A percentile compares a stretch with the other conserved stretches of the same genome.
Evolutionary conservation across 2,113 vertebrate species (phyloP).

Genomic region (Heterochromis multidens): DNA sequence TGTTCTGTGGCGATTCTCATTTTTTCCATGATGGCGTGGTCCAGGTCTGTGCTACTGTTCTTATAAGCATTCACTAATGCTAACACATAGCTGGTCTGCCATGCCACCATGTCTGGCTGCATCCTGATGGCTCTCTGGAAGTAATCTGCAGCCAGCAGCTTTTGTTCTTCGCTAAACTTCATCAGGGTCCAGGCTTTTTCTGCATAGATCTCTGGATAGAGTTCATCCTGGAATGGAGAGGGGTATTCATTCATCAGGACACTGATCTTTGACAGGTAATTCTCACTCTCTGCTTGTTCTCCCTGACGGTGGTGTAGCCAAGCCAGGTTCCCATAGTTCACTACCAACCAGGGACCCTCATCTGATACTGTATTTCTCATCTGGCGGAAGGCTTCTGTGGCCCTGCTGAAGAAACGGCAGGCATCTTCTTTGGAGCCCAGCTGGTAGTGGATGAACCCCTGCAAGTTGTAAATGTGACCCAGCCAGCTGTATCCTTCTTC

Average conservation of each 20-base stretch:
- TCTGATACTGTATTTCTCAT: slow-evolving; percentile 44
- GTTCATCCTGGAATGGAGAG: slow-evolving; percentile 20
- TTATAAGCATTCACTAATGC: background rate
- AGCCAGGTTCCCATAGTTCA: slow-evolving; percentile 60
- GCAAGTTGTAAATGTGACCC: slow-evolving; percentile 67
- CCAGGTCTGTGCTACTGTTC: background rate
- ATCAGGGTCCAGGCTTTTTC: slow-evolving; percentile 70
- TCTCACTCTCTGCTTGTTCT: background rate
- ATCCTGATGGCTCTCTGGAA: slow-evolving; percentile 61
- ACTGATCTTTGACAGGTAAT: slow-evolving; percentile 26
- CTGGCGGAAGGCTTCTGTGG: slow-evolving; percentile 51
- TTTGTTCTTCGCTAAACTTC: slow-evolving; percentile 10
- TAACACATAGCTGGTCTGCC: slow-evolving; percentile 40
- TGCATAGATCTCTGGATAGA: slow-evolving; percentile 56
- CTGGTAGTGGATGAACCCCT: slow-evolving; percentile 39
- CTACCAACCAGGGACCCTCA: slow-evolving; percentile 61
- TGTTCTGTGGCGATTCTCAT: slow-evolving; percentile 33
- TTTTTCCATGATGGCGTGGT: slow-evolving; percentile 12
- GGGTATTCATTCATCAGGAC: slow-evolving; percentile 19
- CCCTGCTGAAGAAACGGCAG: slow-evolving; percentile 21
- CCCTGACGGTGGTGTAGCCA: slow-evolving; percentile 50
- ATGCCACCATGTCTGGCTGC: slow-evolving; percentile 57
- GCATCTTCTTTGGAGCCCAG: background rate
- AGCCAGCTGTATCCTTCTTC: slow-evolving; percentile 47
- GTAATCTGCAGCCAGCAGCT: slow-evolving; percentile 8